Base-by-base conservation (phyloP, 2,797 vertebrate species). In the Myotis findleyi region DNA sequence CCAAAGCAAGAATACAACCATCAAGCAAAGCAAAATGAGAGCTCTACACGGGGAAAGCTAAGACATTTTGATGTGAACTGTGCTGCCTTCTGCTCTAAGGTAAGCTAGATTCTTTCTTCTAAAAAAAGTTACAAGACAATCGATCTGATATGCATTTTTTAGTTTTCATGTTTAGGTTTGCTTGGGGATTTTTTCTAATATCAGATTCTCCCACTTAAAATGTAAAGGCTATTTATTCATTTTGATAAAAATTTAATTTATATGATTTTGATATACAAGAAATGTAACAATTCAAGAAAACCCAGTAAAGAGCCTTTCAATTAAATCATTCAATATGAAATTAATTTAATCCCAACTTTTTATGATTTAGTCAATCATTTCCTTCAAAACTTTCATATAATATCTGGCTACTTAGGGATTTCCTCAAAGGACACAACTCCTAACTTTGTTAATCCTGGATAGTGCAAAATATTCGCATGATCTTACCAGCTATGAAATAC, bases 31-130 rank as follows among this genome's bases (percentile, higher is more conserved):
- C 66, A 87, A 94, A 92, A 41, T 38, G 38, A 44, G 21, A 69
- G 53, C 21, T 51, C 73, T 55, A 2, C 14, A 5, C 12, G 72
- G 79, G 82, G 75, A 62, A 73, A 87, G 51, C 76, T 75, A 87
- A 73, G 80, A 53, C 69, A 76, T 82, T 73, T 36, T 57, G 55
- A 66, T 7, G 16, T 47, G 55, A 62, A 49, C 80, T 77, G 8
- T 36, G 71, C 41, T 83, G 72, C n/a, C 71, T 87, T 71, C 88
- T 93, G 72, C 53, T 80, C 18, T 38, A 21, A 98, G 98, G 98
- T 98, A 97, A 98, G 98, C 77, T 69, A 44, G 73, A 71, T 27
- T 92, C 49, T 88, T 93, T 94, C 73, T 71, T 95, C 75, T 92
- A 57, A 79, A 84, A 84, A 69, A 5, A 25, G 5, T n/a, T 53